These are phyloP conservation scores for Megathymus violae DNA, from an alignment of 1,140 invertebrate species.

Conservation along the genomic window DNA sequence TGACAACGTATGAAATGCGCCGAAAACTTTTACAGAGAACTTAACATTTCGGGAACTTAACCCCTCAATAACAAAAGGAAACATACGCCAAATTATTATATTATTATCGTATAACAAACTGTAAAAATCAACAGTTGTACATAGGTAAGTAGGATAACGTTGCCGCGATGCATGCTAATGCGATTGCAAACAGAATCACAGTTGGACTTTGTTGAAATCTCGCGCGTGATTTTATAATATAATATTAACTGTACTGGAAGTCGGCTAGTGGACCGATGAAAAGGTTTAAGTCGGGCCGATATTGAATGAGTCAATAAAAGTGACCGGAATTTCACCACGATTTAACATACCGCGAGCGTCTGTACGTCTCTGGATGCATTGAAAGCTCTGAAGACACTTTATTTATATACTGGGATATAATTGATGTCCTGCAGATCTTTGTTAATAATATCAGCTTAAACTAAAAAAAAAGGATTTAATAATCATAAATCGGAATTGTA, in stretches of 20 bases:
- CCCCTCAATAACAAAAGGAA: constrained; percentile 35
- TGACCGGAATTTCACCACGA: constrained; percentile 66
- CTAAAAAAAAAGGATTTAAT: too few species aligned
- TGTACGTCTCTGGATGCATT: constrained; percentile 36
- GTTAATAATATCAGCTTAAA: too few species aligned
- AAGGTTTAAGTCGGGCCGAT: constrained; percentile 49
- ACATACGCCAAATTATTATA: constrained; percentile 53
- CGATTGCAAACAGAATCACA: constrained; percentile 63
- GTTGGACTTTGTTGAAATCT: constrained; percentile 48
- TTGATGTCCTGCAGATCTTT: too few species aligned
- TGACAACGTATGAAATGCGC: too few species aligned
- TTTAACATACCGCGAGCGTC: constrained; percentile 40
- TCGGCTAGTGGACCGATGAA: constrained; percentile 58
- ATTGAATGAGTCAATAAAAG: constrained; percentile 62
- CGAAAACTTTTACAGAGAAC: too few species aligned
- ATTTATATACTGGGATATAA: too few species aligned
- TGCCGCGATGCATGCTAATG: constrained; percentile 63
- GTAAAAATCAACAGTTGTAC: constrained; percentile 61
- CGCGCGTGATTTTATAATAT: constrained; percentile 80
- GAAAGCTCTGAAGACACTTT: neutral
- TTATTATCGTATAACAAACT: constrained; percentile 61
- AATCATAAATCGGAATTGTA: too few species aligned
- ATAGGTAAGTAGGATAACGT: constrained; percentile 70
- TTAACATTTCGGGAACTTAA: too few species aligned
- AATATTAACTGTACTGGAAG: constrained; percentile 77